These are phyloP conservation scores for Coryphaenoides rupestris DNA, from an alignment of 2,113 vertebrate genomes.

Conservation along the genomic window DNA sequence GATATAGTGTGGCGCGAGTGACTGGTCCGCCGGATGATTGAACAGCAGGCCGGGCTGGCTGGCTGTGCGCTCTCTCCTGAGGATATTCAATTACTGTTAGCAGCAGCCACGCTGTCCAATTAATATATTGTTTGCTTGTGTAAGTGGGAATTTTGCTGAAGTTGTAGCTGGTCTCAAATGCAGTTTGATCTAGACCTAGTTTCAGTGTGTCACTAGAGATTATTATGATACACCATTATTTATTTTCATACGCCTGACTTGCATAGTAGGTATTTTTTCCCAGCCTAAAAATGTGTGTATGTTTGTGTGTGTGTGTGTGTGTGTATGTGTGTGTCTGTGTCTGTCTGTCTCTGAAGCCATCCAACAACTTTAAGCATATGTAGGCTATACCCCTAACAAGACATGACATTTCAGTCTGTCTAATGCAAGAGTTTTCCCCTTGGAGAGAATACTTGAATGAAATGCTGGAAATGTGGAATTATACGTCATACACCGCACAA, in stretches of 20 bases:
- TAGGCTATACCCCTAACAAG: no score
- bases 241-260: background rate
- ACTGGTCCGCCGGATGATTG: conserved; percentile 37
- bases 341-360: background rate
- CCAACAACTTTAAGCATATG: no score
- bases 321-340: background rate
- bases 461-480: no score
- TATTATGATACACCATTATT: conserved; percentile 13
- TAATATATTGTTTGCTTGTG: conserved; percentile 49
- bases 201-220: conserved; percentile 35
- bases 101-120: conserved; percentile 42
- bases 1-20: conserved; percentile 42
- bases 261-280: background rate
- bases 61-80: conserved; percentile 24
- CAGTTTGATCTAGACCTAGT: conserved; percentile 56
- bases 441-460: no score
- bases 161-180: conserved; percentile 42
- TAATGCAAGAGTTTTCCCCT: no score
- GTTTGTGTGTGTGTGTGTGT: background rate
- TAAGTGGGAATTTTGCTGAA: conserved; percentile 46
- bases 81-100: conserved; percentile 29
- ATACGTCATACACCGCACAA: no score
- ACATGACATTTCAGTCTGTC: no score
- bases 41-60: conserved; percentile 26
- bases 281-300: background rate